A percentile compares a stretch with the other conserved stretches of the same genome.
These are phyloP conservation scores for Nylanderia fulva DNA, from an alignment of 1,140 invertebrate species.

Conservation along the genomic window DNA sequence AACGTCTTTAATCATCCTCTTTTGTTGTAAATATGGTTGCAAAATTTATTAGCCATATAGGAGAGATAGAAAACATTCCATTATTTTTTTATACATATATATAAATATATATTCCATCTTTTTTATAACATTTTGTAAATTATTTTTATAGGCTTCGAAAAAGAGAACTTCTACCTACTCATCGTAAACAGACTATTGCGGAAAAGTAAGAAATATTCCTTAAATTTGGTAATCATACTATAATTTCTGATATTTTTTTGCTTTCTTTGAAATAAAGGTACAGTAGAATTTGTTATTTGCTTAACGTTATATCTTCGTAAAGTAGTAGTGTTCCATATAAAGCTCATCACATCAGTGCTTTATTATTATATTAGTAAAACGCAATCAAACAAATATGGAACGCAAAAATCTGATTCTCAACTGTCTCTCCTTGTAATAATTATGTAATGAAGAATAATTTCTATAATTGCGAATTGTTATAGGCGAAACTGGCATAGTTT, in stretches of 20 bases:
- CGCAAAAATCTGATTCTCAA: not conserved
- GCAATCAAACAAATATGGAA: slow-evolving; percentile 46
- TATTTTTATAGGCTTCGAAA: slow-evolving; percentile 62
- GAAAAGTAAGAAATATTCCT: slow-evolving; percentile 66
- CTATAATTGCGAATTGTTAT: slow-evolving; percentile 45
- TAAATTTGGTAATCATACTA: slow-evolving; percentile 60
- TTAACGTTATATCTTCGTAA: slow-evolving; percentile 73
- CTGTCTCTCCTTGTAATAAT: slow-evolving; percentile 34
- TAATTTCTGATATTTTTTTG: slow-evolving; percentile 46
- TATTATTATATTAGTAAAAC: slow-evolving; percentile 73
- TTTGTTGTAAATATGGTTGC: slow-evolving; percentile 47
- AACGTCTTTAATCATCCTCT: slow-evolving; percentile 34
- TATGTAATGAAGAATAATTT: slow-evolving; percentile 45
- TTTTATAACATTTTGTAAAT: slow-evolving; percentile 59
- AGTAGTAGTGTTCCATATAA: slow-evolving; percentile 79
- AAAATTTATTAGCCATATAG: slow-evolving; percentile 31
- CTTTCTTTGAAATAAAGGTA: slow-evolving; percentile 76
- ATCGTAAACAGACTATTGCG: slow-evolving; percentile 40
- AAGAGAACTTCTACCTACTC: slow-evolving; percentile 37
- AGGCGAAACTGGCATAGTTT: slow-evolving; percentile 84
- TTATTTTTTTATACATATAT: slow-evolving; percentile 51
- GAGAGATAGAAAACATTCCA: slow-evolving; percentile 42
- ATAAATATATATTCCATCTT: slow-evolving; percentile 52
- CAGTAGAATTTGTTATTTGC: slow-evolving; percentile 81
- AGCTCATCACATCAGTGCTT: slow-evolving; percentile 75